Evolutionary conservation across 2,888 invertebrate genomes (phyloP).

Genomic region (Lepidochrysops patricia): DNA sequence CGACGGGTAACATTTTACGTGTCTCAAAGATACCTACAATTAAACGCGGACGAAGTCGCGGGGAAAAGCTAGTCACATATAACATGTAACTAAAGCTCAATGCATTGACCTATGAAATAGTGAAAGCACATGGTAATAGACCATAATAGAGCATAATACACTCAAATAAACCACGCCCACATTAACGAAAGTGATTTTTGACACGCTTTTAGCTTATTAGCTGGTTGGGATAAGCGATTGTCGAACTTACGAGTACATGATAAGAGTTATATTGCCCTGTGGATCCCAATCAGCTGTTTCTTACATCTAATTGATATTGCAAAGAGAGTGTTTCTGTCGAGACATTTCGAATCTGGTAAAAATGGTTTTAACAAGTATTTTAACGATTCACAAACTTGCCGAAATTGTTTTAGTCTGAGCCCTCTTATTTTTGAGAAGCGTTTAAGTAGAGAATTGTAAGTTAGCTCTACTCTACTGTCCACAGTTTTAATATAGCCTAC

Average conservation of each 20-base stretch:
- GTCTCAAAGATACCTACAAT: too few species aligned
- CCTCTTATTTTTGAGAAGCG: too few species aligned
- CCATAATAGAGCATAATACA: constrained; percentile 11
- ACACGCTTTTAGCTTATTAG: constrained; percentile 27
- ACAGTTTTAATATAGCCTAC: too few species aligned
- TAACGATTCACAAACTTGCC: too few species aligned
- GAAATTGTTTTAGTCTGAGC: too few species aligned
- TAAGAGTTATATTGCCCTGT: neutral
- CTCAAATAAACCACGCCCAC: constrained; percentile 14
- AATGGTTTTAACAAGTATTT: neutral
- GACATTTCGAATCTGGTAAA: neutral
- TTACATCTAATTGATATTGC: neutral
- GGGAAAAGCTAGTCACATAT: too few species aligned
- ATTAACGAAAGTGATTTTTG: constrained; percentile 37
- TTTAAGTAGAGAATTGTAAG: too few species aligned
- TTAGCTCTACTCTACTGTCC: too few species aligned
- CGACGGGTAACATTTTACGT: too few species aligned
- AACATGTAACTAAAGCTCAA: too few species aligned
- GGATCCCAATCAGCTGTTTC: neutral
- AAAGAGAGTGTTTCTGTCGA: neutral
- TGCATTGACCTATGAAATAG: constrained; percentile 14
- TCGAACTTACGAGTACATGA: neutral
- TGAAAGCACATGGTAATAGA: constrained; percentile 19
- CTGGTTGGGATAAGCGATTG: neutral
- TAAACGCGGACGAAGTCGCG: too few species aligned